These are phyloP conservation scores for Scolopax mira DNA, from an alignment of 2,113 vertebrate genomes.

Conservation along the genomic window DNA sequence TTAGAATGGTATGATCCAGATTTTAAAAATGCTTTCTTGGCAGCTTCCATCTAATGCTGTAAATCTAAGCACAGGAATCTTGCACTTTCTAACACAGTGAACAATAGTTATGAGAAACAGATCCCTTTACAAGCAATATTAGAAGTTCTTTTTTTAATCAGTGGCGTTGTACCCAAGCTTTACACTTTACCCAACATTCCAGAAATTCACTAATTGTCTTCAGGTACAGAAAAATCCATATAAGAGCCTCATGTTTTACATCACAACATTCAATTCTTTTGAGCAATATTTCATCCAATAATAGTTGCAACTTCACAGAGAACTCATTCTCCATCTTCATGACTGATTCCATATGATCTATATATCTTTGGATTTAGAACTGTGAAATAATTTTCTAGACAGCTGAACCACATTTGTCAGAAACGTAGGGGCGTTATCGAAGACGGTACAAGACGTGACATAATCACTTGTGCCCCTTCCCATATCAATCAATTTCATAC, in stretches of 20 bases:
- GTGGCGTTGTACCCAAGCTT: background rate
- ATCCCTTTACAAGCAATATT: background rate
- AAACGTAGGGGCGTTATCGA: background rate
- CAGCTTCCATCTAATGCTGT: background rate
- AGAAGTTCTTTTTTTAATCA: background rate
- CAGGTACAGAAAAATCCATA: background rate
- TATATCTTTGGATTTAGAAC: background rate
- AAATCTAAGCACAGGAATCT: constrained; percentile 12
- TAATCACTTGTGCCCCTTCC: background rate
- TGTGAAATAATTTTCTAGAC: background rate
- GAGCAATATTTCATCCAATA: background rate
- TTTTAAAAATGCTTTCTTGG: background rate
- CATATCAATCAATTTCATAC: constrained; percentile 10
- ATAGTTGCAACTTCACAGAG: background rate
- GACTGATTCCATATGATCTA: background rate
- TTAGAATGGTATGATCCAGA: background rate
- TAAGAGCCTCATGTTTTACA: background rate
- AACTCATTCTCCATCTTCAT: background rate
- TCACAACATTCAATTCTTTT: background rate
- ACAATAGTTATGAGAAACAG: background rate
- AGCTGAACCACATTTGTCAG: constrained; percentile 22
- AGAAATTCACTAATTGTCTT: background rate
- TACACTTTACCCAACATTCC: background rate
- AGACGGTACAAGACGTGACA: background rate
- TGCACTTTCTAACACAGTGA: background rate